Conservation (phyloP, 2,797 vertebrate genomes). For the Dallia pectoralis region DNA sequence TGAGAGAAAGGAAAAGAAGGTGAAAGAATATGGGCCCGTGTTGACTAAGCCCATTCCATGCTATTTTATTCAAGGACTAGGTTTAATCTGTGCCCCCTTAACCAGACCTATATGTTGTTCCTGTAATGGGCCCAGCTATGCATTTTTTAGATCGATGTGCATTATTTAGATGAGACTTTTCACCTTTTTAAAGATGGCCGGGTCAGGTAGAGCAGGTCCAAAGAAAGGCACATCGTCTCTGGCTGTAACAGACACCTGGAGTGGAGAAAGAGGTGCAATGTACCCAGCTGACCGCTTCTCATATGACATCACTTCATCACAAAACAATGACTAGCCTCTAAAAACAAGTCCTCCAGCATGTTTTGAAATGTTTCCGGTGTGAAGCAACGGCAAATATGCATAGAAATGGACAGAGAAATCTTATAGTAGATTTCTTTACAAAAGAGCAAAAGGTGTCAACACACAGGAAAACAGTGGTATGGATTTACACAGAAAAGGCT, state of each 20-base stretch:
- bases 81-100: no score
- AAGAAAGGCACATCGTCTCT: constrained; percentile 86
- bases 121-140: not conserved
- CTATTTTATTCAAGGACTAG: not conserved
- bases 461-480: no score
- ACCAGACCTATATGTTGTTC: not conserved
- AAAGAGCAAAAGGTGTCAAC: no score
- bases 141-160: not conserved
- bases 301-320: not conserved
- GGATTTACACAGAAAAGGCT: no score
- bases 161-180: constrained; percentile 25
- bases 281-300: not conserved
- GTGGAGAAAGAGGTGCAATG: not conserved
- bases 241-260: constrained; percentile 83
- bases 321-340: not conserved
- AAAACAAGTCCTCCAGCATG: no score
- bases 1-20: constrained; percentile 16
- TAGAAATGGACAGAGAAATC: no score
- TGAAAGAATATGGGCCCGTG: not conserved
- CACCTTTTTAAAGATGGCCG: constrained; percentile 83
- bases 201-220: constrained; percentile 79
- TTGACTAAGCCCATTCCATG: no score
- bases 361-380: no score
- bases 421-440: no score
- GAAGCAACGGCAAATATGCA: no score